Percentiles rank a stretch among this genome's conserved stretches.
Evolutionary conservation across 2,797 vertebrate genomes (phyloP).

Genomic region (Perodicticus potto): DNA sequence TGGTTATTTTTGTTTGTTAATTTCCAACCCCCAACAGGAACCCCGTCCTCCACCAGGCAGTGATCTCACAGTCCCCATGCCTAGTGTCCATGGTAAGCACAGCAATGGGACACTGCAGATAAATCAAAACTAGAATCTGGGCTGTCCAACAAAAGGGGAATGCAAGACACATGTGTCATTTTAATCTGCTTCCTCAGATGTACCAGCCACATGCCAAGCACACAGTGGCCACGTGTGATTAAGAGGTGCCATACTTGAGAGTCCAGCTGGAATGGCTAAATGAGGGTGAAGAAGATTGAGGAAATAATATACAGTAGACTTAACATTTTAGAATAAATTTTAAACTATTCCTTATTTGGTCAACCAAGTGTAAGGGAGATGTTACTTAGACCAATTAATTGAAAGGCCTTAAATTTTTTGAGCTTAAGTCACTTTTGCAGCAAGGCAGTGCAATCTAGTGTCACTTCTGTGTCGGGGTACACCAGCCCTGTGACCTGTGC

Average conservation of each 20-base stretch:
- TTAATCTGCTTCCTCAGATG: background rate
- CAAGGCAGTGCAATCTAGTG: background rate
- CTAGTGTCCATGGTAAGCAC: fast-evolving
- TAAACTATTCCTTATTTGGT: background rate
- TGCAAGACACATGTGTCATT: background rate
- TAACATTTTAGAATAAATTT: background rate
- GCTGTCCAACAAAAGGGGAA: background rate
- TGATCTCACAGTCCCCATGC: background rate
- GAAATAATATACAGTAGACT: background rate
- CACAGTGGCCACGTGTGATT: background rate
- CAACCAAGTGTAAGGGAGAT: conserved; percentile 1
- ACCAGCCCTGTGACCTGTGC: background rate
- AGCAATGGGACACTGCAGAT: background rate
- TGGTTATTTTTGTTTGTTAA: background rate
- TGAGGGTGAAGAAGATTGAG: background rate
- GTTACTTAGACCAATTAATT: background rate
- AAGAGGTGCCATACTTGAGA: background rate
- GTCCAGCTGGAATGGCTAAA: background rate
- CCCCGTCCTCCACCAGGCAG: background rate
- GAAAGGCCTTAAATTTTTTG: conserved; percentile 16
- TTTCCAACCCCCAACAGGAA: background rate
- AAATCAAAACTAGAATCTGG: background rate
- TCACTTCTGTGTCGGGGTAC: background rate
- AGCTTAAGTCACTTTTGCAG: background rate
- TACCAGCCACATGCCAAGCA: background rate